phyloP scores from a whole-genome alignment of 2,797 vertebrate genomes.

The Urophycis tenuis region DNA sequence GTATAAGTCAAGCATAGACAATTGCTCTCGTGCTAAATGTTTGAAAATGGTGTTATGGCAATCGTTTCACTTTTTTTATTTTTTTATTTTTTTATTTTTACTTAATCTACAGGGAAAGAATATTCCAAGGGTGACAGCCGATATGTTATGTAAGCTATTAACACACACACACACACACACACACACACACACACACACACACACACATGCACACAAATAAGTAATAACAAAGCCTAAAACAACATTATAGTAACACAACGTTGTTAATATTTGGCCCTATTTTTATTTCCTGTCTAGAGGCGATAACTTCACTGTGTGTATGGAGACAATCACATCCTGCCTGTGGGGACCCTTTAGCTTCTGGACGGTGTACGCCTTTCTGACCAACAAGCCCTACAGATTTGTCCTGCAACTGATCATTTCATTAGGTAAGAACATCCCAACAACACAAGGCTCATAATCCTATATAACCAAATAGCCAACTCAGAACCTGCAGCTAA shows the following conservation, averaged over 20 bases:
- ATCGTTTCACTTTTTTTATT: not conserved
- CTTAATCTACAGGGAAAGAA: conserved; percentile 83
- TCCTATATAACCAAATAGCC: not conserved
- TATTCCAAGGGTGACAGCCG: conserved; percentile 88
- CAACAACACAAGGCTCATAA: not conserved
- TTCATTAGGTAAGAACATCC: conserved; percentile 74
- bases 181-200: not conserved
- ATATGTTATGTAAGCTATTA: conserved; percentile 79
- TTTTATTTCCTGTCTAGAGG: conserved; percentile 57
- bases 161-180: conserved; percentile 1
- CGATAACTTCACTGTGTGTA: conserved; percentile 80
- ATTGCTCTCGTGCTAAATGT: not conserved
- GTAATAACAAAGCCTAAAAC: not conserved
- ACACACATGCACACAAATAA: not conserved
- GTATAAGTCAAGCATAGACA: conserved; percentile 34
- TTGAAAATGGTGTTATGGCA: not conserved
- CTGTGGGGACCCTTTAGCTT: conserved; percentile 83
- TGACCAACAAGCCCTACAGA: conserved; percentile 73
- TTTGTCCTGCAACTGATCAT: conserved; percentile 83
- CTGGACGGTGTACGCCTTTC: conserved; percentile 77
- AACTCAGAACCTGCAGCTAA: not conserved
- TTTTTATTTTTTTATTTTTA: too few species aligned
- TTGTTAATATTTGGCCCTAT: not conserved
- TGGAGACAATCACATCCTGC: conserved; percentile 80
- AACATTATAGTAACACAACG: not conserved